These are phyloP conservation scores for Acheta domesticus DNA, from an alignment of 2,888 invertebrate genomes.

Conservation along the genomic window DNA sequence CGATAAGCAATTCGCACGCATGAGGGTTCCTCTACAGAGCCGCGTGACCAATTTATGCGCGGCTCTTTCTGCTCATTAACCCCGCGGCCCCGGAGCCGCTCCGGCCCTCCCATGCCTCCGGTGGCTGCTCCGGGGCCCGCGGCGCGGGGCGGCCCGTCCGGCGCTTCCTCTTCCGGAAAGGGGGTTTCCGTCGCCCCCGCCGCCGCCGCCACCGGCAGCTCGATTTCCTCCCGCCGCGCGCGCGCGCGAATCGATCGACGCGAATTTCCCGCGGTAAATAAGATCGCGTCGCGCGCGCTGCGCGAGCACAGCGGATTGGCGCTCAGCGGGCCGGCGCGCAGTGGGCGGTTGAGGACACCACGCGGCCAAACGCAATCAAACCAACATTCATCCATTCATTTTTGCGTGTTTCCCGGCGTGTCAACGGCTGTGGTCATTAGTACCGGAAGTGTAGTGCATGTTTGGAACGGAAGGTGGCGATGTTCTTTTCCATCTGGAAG, in stretches of 20 bases:
- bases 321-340: background rate
- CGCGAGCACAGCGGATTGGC: background rate
- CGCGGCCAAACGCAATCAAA: too few species aligned
- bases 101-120: background rate
- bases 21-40: too few species aligned
- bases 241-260: background rate
- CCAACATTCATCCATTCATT: too few species aligned
- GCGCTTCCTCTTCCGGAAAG: background rate
- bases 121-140: background rate
- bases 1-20: too few species aligned
- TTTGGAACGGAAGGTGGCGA: too few species aligned
- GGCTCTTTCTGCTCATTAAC: background rate
- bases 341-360: too few species aligned
- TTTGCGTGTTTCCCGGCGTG: too few species aligned
- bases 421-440: too few species aligned
- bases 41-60: too few species aligned
- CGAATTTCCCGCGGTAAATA: constrained; percentile 18
- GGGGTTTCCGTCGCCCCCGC: background rate
- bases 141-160: background rate
- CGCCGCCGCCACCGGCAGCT: background rate
- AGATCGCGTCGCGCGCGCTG: background rate
- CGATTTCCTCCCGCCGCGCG: background rate
- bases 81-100: background rate
- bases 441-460: too few species aligned
- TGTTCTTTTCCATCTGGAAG: too few species aligned